Base-by-base conservation (phyloP, 2,888 invertebrate species). In the Hartigia nigra region DNA sequence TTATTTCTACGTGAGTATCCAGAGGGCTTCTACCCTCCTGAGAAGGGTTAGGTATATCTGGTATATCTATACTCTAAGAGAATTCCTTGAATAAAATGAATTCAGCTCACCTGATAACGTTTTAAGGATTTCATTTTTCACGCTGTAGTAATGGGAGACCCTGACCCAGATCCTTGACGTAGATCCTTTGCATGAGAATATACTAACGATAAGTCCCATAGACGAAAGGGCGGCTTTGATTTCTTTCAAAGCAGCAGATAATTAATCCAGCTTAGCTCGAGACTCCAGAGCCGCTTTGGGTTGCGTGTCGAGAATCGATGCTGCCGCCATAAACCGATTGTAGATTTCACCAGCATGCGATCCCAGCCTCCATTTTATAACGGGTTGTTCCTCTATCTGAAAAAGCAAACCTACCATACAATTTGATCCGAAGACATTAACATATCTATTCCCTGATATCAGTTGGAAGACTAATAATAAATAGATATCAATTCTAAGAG, bases 291-390 rank as follows among this genome's bases (percentile, higher is more conserved):
- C 32, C 72, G 72, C 72, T 72, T 72, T 34, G 72, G 31, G 72
- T 72, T 72, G 72, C 72, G 72, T 72, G 72, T 34, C 72, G 72
- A 72, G 72, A 72, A 72, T 72, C 72, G 72, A 72, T 34, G 72
- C 72, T 72, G 72, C 72, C 31, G 9, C 12, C 72, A 23, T 72
- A 72, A 32, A 72, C 31, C 72, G 72, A 72, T 72, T 72, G 72
- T 72, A 72, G 72, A 34, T 72, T 72, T 72, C 72, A 34, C 72
- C 12, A 9, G 72, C 34, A 32, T 72, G 32, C 72, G 31, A 72
- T 72, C 12, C 55, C 55, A 9, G 55, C 23, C 55, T 55, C 55
- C 23, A 55, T 11, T 55, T 55, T 55, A 55, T 55, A 55, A 55
- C 55, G 55, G 55, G 55, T 55, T 55, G 23, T 55, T 55, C 9